Percentiles rank a stretch among this genome's conserved stretches.
These are phyloP conservation scores for Hirtodrosophila histrioides DNA, from an alignment of 2,888 invertebrate species.

Conservation along the genomic window DNA sequence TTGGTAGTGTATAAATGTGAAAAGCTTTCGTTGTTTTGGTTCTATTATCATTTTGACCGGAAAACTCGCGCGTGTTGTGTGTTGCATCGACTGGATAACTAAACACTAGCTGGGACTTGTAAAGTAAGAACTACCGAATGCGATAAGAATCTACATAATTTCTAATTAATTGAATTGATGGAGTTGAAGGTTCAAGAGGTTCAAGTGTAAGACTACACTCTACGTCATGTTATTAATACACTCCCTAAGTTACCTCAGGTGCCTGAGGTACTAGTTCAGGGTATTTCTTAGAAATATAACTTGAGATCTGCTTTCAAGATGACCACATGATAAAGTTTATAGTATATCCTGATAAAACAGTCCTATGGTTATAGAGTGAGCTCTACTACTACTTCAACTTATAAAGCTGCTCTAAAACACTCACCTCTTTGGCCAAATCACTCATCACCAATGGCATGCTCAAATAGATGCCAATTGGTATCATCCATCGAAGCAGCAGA, in stretches of 20 bases:
- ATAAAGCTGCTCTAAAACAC: constrained; percentile 10
- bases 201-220: no score
- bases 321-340: no score
- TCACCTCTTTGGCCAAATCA: constrained; percentile 60
- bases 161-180: constrained; percentile 7
- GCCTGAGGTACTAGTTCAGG: no score
- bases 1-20: constrained; percentile 25
- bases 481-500: constrained; percentile 43
- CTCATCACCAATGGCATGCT: constrained; percentile 50
- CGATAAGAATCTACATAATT: constrained; percentile 5
- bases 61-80: not conserved
- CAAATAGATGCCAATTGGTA: constrained; percentile 43
- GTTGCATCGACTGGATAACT: constrained; percentile 3
- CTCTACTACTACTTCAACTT: no score
- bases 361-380: no score
- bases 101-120: not conserved
- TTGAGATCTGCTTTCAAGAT: no score
- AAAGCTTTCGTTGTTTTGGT: constrained; percentile 5
- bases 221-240: no score
- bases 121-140: constrained; percentile 2
- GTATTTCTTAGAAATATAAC: no score
- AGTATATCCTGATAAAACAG: no score
- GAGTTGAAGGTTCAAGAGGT: not conserved
- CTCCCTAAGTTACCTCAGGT: no score
- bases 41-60: constrained; percentile 5